These are phyloP conservation scores for Mastigias papua DNA, from an alignment of 30 jellyfish, hydroid and myxozoan genomes.

Conservation along the genomic window DNA sequence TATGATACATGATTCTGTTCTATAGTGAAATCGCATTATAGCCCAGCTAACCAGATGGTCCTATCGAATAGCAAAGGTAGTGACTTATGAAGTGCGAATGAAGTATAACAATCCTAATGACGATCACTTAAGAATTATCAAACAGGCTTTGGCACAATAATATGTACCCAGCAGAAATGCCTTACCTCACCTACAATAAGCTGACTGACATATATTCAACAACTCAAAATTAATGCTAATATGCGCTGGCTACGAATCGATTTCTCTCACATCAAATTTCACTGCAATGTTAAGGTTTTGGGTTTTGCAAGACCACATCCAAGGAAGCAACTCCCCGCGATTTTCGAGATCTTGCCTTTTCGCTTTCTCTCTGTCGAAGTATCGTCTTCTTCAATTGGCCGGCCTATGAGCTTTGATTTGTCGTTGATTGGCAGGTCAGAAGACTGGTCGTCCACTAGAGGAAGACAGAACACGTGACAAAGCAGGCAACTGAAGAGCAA, in stretches of 20 bases:
- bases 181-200: too few species aligned
- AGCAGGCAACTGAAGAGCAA: conserved; percentile 57
- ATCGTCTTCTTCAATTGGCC: conserved; percentile 65
- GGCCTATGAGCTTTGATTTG: conserved; percentile 66
- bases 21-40: too few species aligned
- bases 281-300: conserved; percentile 47
- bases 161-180: too few species aligned
- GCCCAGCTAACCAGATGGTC: too few species aligned
- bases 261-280: not conserved
- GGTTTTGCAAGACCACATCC: conserved; percentile 80
- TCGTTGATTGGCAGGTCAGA: conserved; percentile 61
- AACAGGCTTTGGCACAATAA: too few species aligned
- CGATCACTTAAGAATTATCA: too few species aligned
- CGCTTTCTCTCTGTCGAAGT: conserved; percentile 63
- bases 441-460: conserved; percentile 76
- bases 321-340: conserved; percentile 81
- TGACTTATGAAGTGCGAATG: too few species aligned
- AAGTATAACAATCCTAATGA: too few species aligned
- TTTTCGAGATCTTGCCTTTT: conserved; percentile 77
- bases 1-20: too few species aligned
- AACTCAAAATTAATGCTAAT: too few species aligned
- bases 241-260: not conserved
- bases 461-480: conserved; percentile 83
- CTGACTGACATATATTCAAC: too few species aligned
- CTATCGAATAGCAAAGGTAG: too few species aligned